Conservation (phyloP, 2,797 vertebrate genomes). For the Chrysolophus pictus region DNA sequence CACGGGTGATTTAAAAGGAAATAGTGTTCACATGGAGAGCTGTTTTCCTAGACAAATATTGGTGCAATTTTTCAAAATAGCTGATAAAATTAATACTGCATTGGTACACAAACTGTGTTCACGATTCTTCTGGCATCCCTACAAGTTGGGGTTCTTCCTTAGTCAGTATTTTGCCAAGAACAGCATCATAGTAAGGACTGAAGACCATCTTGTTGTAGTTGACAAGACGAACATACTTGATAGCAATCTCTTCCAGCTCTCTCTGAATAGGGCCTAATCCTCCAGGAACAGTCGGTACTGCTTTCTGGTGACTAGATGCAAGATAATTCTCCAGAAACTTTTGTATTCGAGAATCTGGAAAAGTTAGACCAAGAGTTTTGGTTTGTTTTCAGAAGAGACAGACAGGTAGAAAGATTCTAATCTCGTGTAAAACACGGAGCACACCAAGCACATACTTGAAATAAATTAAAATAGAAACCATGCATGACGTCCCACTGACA, state of each 20-base stretch:
- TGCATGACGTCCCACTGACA: not conserved
- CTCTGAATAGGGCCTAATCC: slow-evolving; percentile 89
- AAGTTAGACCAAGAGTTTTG: not conserved
- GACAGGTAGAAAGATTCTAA: rapidly evolving
- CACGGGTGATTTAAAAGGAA: slow-evolving; percentile 41
- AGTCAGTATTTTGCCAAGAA: slow-evolving; percentile 84
- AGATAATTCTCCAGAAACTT: slow-evolving; percentile 88
- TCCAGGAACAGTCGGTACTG: slow-evolving; percentile 84
- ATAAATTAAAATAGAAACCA: not conserved
- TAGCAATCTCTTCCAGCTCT: slow-evolving; percentile 90
- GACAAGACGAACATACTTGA: slow-evolving; percentile 89
- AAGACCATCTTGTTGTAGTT: slow-evolving; percentile 98
- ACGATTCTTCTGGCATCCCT: slow-evolving; percentile 28
- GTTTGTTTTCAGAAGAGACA: not conserved
- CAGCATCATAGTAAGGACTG: slow-evolving; percentile 92
- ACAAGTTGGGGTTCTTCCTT: slow-evolving; percentile 62
- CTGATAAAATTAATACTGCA: not conserved
- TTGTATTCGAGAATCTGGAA: slow-evolving; percentile 89
- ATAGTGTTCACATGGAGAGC: slow-evolving; percentile 59
- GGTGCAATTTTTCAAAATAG: slow-evolving; percentile 22
- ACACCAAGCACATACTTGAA: not conserved
- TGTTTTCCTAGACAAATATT: slow-evolving; percentile 67
- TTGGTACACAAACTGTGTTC: not conserved
- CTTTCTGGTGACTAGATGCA: slow-evolving; percentile 84
- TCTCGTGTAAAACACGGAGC: not conserved